A percentile compares a stretch with the other conserved stretches of the same genome.
phyloP scores from a whole-genome alignment of 1,140 invertebrate genomes.

The Magallana angulata region DNA sequence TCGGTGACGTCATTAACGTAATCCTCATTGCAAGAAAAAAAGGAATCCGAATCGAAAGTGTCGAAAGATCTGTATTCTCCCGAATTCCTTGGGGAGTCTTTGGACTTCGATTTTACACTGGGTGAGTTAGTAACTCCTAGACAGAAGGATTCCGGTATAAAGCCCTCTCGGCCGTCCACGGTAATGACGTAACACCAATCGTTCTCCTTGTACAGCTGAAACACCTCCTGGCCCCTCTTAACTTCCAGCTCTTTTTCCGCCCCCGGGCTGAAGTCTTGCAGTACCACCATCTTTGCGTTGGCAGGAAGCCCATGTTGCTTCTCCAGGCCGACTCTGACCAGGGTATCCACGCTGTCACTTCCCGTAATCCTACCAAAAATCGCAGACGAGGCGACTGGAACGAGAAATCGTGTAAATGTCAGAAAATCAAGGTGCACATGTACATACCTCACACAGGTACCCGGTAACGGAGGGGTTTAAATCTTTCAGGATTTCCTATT shows the following conservation, averaged over 20 bases:
- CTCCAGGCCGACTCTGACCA: constrained; percentile 95
- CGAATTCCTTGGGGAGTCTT: not conserved
- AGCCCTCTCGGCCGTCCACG: constrained; percentile 92
- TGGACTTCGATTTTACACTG: not conserved
- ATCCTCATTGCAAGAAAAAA: not conserved
- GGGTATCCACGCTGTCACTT: constrained; percentile 95
- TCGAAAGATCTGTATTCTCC: constrained; percentile 14
- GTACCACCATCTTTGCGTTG: constrained; percentile 77
- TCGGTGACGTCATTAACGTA: constrained; percentile 16
- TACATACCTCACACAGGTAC: not conserved
- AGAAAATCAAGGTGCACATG: not conserved
- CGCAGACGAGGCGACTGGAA: constrained; percentile 26
- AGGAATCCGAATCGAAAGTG: constrained; percentile 28
- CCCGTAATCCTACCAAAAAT: constrained; percentile 91
- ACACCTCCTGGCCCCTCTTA: constrained; percentile 89
- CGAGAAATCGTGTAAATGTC: not conserved
- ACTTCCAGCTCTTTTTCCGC: constrained; percentile 96
- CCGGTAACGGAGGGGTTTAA: not conserved
- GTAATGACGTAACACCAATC: constrained; percentile 98
- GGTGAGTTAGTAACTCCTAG: constrained; percentile 32
- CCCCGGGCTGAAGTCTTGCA: constrained; percentile 96
- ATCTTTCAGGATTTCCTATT: not conserved
- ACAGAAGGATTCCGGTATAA: constrained; percentile 86
- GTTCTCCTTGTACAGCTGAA: constrained; percentile 95
- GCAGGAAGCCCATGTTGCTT: constrained; percentile 84